Conservation (phyloP, 2,888 invertebrate genomes). For the Colostygia pectinataria region DNA sequence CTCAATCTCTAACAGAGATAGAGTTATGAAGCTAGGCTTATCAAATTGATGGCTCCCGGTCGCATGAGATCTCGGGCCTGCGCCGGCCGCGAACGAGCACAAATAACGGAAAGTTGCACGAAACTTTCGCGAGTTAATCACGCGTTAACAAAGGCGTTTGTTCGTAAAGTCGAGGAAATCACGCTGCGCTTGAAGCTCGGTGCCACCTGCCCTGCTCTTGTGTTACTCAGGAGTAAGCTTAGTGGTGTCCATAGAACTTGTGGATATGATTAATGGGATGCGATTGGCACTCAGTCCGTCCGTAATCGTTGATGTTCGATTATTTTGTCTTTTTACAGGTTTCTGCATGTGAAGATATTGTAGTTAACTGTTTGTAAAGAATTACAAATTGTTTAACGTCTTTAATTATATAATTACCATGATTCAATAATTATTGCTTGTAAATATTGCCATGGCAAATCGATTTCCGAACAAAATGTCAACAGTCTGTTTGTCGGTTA, state of each 20-base stretch:
- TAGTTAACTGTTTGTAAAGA: not conserved
- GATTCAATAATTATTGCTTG: too few species aligned
- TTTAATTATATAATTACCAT: too few species aligned
- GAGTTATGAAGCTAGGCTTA: too few species aligned
- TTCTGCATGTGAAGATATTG: not conserved
- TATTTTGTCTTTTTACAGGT: not conserved
- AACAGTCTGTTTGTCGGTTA: not conserved
- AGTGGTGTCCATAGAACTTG: too few species aligned
- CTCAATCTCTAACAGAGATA: too few species aligned
- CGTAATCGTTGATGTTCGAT: not conserved
- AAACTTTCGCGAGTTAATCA: conserved; percentile 29
- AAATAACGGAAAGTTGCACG: conserved; percentile 2
- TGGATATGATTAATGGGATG: too few species aligned
- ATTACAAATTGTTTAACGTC: too few species aligned
- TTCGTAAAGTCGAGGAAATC: conserved; percentile 14
- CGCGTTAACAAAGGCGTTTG: conserved; percentile 26
- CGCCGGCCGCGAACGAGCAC: conserved; percentile 2
- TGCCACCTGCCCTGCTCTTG: conserved; percentile 11
- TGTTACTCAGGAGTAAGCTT: not conserved
- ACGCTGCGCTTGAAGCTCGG: conserved; percentile 6
- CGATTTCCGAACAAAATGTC: too few species aligned
- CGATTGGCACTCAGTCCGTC: too few species aligned
- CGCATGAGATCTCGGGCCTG: not conserved
- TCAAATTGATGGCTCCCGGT: not conserved
- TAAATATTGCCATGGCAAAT: too few species aligned